Percentiles rank a stretch among this genome's conserved stretches.
phyloP scores from a whole-genome alignment of 2,113 vertebrate species.

The Patagioenas fasciata region DNA sequence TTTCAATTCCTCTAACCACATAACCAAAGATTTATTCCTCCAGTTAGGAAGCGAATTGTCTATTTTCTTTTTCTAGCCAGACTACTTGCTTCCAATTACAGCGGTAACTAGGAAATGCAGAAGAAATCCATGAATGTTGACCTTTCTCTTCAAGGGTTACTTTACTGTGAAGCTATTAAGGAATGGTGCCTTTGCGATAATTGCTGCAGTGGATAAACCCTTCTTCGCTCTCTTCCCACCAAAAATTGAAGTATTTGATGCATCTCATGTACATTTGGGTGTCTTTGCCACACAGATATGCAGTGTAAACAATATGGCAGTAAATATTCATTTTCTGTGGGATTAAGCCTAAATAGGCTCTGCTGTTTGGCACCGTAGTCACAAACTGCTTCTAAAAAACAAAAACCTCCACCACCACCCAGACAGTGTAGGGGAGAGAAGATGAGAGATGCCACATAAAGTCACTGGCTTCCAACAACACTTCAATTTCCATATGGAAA shows the following conservation, averaged over 20 bases:
- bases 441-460: constrained; percentile 27
- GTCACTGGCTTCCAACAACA: constrained; percentile 30
- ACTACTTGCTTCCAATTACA: not conserved
- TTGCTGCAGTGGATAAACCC: not conserved
- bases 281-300: not conserved
- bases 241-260: not conserved
- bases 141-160: not conserved
- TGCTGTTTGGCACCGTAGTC: not conserved
- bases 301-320: constrained; percentile 14
- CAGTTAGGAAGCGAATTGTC: not conserved
- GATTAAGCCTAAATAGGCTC: constrained; percentile 37
- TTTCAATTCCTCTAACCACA: constrained; percentile 5
- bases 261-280: not conserved
- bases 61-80: not conserved
- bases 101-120: not conserved
- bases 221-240: not conserved
- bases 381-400: constrained; percentile 17
- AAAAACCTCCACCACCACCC: not conserved
- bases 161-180: not conserved
- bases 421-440: not conserved
- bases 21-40: not conserved
- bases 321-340: constrained; percentile 43
- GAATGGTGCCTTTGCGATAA: not conserved
- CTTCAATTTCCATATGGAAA: constrained; percentile 54
- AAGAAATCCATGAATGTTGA: not conserved